These are phyloP conservation scores for Aphis craccivora DNA, from an alignment of 1,140 invertebrate genomes.

Conservation along the genomic window DNA sequence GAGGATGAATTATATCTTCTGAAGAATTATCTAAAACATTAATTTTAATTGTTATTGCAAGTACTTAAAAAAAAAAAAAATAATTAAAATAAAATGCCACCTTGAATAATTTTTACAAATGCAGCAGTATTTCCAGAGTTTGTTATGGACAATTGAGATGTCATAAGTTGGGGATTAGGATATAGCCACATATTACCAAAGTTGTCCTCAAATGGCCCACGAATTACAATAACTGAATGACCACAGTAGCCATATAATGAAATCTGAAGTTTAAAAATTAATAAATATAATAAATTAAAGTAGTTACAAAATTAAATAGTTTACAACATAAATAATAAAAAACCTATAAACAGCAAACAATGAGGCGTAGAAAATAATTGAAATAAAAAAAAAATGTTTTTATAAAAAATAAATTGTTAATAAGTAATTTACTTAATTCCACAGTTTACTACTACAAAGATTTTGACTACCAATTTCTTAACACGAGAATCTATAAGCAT, in stretches of 20 bases:
- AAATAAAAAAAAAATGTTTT: background rate
- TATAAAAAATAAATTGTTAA: background rate
- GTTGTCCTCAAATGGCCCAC: constrained; percentile 39
- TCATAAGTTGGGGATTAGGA: constrained; percentile 38
- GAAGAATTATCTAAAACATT: constrained; percentile 24
- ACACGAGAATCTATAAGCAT: too few relatives aligned
- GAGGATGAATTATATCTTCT: constrained; percentile 43
- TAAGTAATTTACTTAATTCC: background rate
- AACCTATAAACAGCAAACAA: background rate
- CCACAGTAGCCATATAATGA: constrained; percentile 49
- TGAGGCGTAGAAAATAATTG: background rate
- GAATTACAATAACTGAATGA: constrained; percentile 31
- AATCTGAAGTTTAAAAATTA: background rate
- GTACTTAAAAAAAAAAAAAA: background rate
- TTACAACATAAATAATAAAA: background rate
- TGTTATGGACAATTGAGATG: constrained; percentile 36
- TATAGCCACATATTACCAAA: constrained; percentile 50
- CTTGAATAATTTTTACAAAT: constrained; percentile 42
- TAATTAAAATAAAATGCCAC: constrained; percentile 20
- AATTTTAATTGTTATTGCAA: background rate
- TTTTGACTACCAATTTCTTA: too few relatives aligned
- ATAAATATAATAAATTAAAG: background rate
- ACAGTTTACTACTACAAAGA: background rate
- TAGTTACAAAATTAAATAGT: background rate
- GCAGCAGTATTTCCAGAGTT: constrained; percentile 55